Base-by-base conservation (phyloP, 1,140 invertebrate genomes). In the Aricia agestis region DNA sequence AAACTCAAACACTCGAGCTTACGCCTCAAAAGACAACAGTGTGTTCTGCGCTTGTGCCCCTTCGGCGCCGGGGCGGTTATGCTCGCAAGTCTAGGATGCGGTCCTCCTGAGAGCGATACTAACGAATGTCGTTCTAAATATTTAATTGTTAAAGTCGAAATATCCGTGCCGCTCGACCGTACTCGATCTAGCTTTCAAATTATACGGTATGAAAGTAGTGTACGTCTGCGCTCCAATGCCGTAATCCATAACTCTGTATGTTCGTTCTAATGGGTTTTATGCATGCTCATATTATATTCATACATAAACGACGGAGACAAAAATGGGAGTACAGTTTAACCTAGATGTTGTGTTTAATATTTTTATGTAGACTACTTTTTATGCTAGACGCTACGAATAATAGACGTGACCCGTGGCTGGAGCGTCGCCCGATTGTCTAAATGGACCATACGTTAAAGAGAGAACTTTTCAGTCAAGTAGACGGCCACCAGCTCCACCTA, bases 101-200 rank as follows among this genome's bases (percentile, higher is more conserved):
- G 81, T 82, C 71, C 82, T 85, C 82, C 75, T 70, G 82, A 87
- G 83, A 78, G 82, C 76, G 80, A 83, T 86, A 80, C 85, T 86
- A 86, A 89, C 86, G 82, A 91, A 89, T 89, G 83, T 89, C 82
- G 80, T 81, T 78, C 85, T 90, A 90, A 88, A 88, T 87, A 87
- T 89, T 88, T 88, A 77, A 88, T 87, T 83, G 82, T 82, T 87
- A 88, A 81, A 84, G 86, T 88, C 78, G 77, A 86, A 86, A 87
- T 84, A 86, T 76, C 77, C 72, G 42, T 83, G 78, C 77, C 80
- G 69, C 75, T 72, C 72, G 74, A 82, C 80, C 76, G 74, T 72
- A 75, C 76, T 82, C 83, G 81, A 81, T 82, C 77, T 80, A 78
- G 80, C 78, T 82, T 82, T 78, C 72, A 82, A 79, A 83, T 78